Evolutionary conservation across 64 coral and sea anemone genomes (phyloP).

Genomic region (Pachyseris speciosa): DNA sequence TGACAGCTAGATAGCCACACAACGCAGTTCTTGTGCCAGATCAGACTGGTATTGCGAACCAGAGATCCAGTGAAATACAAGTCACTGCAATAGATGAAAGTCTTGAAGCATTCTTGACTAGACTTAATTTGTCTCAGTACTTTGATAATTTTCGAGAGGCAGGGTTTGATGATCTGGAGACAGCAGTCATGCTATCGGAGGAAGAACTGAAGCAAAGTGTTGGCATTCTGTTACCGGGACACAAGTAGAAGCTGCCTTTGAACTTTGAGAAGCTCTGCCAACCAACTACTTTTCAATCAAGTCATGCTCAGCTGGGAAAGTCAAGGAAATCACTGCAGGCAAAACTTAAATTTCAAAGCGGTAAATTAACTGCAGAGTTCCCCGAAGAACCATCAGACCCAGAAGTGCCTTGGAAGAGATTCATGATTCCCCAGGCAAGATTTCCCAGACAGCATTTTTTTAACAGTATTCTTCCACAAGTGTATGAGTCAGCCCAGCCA

Average conservation of each 20-base stretch:
- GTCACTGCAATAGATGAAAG: constrained; percentile 63
- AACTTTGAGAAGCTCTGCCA: constrained; percentile 60
- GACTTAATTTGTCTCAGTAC: constrained; percentile 61
- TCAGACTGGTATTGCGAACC: constrained; percentile 23
- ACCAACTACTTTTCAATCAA: neutral
- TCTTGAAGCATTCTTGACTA: constrained; percentile 17
- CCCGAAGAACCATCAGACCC: constrained; percentile 1
- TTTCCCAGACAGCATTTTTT: constrained; percentile 31
- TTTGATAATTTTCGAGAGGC: constrained; percentile 41
- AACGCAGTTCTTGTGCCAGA: constrained; percentile 6
- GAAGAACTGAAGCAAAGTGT: constrained; percentile 63
- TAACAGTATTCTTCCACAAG: constrained; percentile 24
- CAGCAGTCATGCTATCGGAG: constrained; percentile 33
- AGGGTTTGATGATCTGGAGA: constrained; percentile 67
- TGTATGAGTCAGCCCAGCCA: constrained; percentile 16
- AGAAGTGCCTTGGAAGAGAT: neutral
- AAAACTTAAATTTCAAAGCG: constrained; percentile 16
- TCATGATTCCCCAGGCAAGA: neutral
- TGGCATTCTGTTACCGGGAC: constrained; percentile 59
- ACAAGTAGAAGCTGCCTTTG: constrained; percentile 43
- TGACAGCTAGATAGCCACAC: constrained; percentile 7
- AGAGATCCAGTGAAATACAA: constrained; percentile 12
- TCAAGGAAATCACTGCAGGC: neutral
- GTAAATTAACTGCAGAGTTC: neutral
- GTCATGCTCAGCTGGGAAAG: neutral